phyloP scores from a whole-genome alignment of 2,113 vertebrate genomes.

The Nematolebias whitei region DNA sequence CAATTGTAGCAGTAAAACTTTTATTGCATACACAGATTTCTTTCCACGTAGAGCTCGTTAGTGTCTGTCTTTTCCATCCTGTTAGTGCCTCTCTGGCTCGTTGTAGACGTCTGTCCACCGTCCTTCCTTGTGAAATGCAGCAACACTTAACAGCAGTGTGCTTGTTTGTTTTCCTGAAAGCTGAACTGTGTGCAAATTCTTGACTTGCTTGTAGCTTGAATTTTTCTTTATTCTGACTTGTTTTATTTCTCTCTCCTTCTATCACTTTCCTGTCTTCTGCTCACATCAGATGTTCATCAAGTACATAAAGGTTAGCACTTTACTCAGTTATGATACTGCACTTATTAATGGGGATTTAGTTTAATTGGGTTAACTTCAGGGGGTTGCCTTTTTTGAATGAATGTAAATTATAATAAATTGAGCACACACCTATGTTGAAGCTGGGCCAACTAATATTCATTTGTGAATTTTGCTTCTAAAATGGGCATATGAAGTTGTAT shows the following conservation, averaged over 20 bases:
- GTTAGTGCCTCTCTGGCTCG: slow-evolving; percentile 4
- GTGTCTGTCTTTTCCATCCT: slow-evolving; percentile 13
- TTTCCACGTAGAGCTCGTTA: slow-evolving; percentile 5
- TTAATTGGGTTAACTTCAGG: slow-evolving; percentile 63
- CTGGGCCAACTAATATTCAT: slow-evolving; percentile 11
- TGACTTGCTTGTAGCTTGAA: slow-evolving; percentile 87
- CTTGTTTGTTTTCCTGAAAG: slow-evolving; percentile 29
- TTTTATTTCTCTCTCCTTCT: slow-evolving; percentile 81
- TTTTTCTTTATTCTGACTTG: slow-evolving; percentile 86
- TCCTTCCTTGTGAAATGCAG: slow-evolving; percentile 25
- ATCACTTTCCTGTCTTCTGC: slow-evolving; percentile 82
- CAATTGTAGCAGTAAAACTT: background rate
- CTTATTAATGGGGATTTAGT: slow-evolving; percentile 11
- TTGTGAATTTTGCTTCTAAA: slow-evolving; percentile 27
- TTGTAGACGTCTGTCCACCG: slow-evolving; percentile 12
- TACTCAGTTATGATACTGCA: slow-evolving; percentile 76
- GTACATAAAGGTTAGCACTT: slow-evolving; percentile 99
- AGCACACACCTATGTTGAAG: slow-evolving; percentile 2
- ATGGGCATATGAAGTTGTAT: background rate
- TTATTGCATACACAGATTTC: slow-evolving; percentile 2
- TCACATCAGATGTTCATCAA: slow-evolving; percentile 99
- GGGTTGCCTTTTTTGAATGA: slow-evolving; percentile 69
- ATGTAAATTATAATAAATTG: slow-evolving; percentile 69
- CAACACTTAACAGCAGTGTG: background rate
- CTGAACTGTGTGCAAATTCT: slow-evolving; percentile 55